phyloP scores from a whole-genome alignment of 2,888 invertebrate species.

The Tinea pellionella region DNA sequence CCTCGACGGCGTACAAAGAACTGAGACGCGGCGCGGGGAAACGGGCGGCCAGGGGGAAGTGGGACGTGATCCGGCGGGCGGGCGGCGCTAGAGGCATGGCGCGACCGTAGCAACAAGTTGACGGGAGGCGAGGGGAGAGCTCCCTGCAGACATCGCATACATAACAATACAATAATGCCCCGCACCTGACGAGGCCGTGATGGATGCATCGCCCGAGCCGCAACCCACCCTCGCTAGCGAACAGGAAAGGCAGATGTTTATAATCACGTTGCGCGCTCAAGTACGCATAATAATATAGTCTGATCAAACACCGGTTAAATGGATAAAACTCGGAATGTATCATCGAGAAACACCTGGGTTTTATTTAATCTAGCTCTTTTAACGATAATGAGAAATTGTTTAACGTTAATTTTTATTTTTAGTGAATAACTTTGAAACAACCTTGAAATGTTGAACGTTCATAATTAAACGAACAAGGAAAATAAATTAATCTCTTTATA shows the following conservation, averaged over 20 bases:
- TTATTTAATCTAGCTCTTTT: not conserved
- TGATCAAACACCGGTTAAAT: constrained; percentile 9
- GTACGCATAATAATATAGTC: constrained; percentile 1
- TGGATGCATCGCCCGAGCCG: not conserved
- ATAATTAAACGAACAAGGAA: not conserved
- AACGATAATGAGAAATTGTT: not conserved
- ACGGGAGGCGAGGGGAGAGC: constrained; percentile 43
- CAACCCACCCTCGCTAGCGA: constrained; percentile 17
- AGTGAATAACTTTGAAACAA: not conserved
- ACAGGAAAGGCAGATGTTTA: constrained; percentile 52
- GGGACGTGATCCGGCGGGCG: constrained; percentile 22
- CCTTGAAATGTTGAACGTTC: not conserved
- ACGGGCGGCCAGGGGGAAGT: constrained; percentile 22
- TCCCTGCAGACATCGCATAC: constrained; percentile 26
- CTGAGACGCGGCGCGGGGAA: constrained; percentile 58
- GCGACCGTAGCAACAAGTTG: constrained; percentile 66
- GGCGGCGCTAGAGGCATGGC: constrained; percentile 15
- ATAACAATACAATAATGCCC: constrained; percentile 21
- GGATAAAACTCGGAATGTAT: constrained; percentile 1
- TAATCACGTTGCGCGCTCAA: constrained; percentile 24
- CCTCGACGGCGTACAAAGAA: constrained; percentile 63
- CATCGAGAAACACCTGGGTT: not conserved
- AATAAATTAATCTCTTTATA: not conserved
- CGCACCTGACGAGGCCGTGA: constrained; percentile 46
- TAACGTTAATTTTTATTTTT: not conserved